These are phyloP conservation scores for Bombycilla garrulus DNA, from an alignment of 2,113 vertebrate genomes.

Conservation along the genomic window DNA sequence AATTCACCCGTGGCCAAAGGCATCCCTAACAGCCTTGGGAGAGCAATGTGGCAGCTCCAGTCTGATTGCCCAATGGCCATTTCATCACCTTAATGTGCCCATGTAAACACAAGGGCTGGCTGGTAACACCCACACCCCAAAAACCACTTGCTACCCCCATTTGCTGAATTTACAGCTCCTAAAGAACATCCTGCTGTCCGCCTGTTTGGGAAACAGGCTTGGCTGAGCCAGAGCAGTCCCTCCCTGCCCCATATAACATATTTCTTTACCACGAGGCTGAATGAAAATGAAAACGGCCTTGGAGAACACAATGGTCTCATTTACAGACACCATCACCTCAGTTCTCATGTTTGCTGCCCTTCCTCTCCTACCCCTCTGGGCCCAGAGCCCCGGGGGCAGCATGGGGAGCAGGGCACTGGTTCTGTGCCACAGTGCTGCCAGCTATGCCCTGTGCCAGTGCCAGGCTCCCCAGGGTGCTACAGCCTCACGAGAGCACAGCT, in stretches of 20 bases:
- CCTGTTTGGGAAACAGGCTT: not conserved
- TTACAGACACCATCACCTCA: rapidly evolving
- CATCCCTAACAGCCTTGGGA: rapidly evolving
- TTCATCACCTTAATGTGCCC: not conserved
- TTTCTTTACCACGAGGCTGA: not conserved
- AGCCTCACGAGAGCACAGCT: not conserved
- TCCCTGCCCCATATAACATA: not conserved
- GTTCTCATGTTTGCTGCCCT: rapidly evolving
- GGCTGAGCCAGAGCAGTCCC: not conserved
- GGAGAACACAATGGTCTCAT: not conserved
- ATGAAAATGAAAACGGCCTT: not conserved
- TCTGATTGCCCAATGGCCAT: not conserved
- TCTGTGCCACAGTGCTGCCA: not conserved
- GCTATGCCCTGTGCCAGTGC: not conserved
- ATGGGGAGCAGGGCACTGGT: too few species aligned
- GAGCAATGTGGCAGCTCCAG: not conserved
- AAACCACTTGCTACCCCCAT: not conserved
- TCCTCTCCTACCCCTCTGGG: not conserved
- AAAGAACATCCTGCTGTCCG: not conserved
- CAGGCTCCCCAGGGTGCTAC: not conserved
- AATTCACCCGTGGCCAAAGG: not conserved
- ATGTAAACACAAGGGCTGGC: not conserved
- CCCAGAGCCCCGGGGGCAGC: rapidly evolving
- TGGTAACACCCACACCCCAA: rapidly evolving
- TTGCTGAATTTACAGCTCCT: not conserved